Evolutionary conservation across 2,888 invertebrate genomes (phyloP).

Genomic region (Neoaliturus tenellus): DNA sequence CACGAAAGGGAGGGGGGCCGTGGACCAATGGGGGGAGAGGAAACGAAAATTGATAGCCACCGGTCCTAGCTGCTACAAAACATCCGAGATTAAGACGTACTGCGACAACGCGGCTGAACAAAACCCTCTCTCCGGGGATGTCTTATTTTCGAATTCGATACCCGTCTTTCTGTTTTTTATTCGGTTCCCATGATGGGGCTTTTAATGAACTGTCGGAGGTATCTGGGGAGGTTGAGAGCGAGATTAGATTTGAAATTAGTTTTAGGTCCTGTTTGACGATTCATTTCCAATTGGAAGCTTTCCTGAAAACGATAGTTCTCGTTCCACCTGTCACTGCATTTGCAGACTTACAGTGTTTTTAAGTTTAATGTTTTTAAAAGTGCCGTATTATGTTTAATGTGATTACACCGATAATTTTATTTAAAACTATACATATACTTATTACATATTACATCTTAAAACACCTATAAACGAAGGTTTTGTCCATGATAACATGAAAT

Average conservation of each 20-base stretch:
- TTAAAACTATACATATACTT: too few species aligned
- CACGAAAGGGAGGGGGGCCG: constrained; percentile 21
- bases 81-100: constrained; percentile 54
- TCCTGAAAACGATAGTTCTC: background rate
- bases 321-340: too few species aligned
- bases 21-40: constrained; percentile 58
- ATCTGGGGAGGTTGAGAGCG: background rate
- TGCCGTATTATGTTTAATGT: too few species aligned
- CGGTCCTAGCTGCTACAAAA: constrained; percentile 53
- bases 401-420: too few species aligned
- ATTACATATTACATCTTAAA: too few species aligned
- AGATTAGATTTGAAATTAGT: background rate
- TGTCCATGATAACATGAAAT: too few species aligned
- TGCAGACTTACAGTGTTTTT: too few species aligned
- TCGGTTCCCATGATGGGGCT: constrained; percentile 27
- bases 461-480: too few species aligned
- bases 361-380: too few species aligned
- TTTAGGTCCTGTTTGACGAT: constrained; percentile 17
- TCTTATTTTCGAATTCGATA: constrained; percentile 49
- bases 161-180: constrained; percentile 16
- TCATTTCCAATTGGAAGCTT: background rate
- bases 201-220: constrained; percentile 32
- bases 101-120: constrained; percentile 26
- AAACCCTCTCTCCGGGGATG: constrained; percentile 5
- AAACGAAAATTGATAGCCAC: constrained; percentile 58